Evolutionary conservation across 2,113 vertebrate species (phyloP).

Genomic region (Melanocharis versteri): DNA sequence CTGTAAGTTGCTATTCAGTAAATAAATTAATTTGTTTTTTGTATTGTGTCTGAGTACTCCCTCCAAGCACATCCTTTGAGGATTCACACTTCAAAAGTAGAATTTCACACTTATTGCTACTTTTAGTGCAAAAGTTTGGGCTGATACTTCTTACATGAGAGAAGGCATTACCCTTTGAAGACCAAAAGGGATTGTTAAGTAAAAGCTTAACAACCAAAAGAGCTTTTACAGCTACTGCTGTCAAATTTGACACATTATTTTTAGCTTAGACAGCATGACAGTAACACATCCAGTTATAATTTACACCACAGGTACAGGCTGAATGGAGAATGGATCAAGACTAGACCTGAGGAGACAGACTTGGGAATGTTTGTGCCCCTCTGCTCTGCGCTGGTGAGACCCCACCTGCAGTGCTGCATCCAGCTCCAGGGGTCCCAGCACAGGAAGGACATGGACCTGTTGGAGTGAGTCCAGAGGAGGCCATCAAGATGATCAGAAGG

Average conservation of each 20-base stretch:
- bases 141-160: neutral
- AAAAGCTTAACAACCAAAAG: neutral
- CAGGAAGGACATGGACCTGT: fast-evolving
- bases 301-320: neutral
- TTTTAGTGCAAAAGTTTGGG: neutral
- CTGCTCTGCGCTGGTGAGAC: neutral
- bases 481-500: neutral
- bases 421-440: neutral
- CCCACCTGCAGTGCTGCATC: neutral
- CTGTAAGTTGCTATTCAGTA: neutral
- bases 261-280: neutral
- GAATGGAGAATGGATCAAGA: neutral
- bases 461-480: neutral
- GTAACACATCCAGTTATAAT: neutral
- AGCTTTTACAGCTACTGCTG: neutral
- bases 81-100: neutral
- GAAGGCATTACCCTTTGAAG: neutral
- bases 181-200: neutral
- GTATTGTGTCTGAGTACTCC: neutral
- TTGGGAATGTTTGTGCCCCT: neutral
- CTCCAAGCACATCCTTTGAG: neutral
- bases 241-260: neutral
- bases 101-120: neutral
- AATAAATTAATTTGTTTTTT: neutral
- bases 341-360: neutral